Conservation (phyloP, 2,113 vertebrate species). For the Tamias sibiricus region DNA sequence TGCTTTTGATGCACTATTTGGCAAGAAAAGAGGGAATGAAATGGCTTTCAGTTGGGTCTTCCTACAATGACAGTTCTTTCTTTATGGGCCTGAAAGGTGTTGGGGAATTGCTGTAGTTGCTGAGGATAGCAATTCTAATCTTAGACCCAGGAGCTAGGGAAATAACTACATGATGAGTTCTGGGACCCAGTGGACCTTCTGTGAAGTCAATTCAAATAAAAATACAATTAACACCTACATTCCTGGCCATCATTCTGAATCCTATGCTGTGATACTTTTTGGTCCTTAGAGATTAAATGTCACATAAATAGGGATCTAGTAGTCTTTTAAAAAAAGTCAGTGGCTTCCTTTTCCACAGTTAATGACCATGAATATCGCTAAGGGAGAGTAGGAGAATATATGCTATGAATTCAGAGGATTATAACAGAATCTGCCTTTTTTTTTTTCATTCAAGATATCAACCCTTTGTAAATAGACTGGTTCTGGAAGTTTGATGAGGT, state of each 20-base stretch:
- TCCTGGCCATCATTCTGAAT: neutral
- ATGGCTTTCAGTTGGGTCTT: conserved; percentile 9
- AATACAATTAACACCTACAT: conserved; percentile 55
- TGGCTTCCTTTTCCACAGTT: conserved; percentile 23
- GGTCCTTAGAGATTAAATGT: conserved; percentile 23
- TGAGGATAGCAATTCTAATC: conserved; percentile 60
- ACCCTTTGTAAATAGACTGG: neutral
- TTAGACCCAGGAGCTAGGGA: conserved; percentile 43
- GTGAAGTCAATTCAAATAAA: conserved; percentile 66
- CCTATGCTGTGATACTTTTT: neutral
- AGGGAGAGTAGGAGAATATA: neutral
- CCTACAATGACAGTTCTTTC: neutral
- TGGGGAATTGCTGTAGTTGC: conserved; percentile 8
- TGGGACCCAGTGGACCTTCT: conserved; percentile 25
- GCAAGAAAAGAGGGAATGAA: neutral
- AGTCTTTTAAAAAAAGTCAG: conserved; percentile 12
- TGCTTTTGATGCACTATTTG: neutral
- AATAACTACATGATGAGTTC: conserved; percentile 62
- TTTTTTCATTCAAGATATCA: neutral
- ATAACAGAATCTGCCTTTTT: neutral
- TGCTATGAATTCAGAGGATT: neutral
- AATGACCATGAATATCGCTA: neutral
- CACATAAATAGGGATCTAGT: conserved; percentile 12
- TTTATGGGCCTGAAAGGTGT: conserved; percentile 1
- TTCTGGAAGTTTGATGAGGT: neutral